These are phyloP conservation scores for Menidia menidia DNA, from an alignment of 2,797 vertebrate genomes.

Conservation along the genomic window DNA sequence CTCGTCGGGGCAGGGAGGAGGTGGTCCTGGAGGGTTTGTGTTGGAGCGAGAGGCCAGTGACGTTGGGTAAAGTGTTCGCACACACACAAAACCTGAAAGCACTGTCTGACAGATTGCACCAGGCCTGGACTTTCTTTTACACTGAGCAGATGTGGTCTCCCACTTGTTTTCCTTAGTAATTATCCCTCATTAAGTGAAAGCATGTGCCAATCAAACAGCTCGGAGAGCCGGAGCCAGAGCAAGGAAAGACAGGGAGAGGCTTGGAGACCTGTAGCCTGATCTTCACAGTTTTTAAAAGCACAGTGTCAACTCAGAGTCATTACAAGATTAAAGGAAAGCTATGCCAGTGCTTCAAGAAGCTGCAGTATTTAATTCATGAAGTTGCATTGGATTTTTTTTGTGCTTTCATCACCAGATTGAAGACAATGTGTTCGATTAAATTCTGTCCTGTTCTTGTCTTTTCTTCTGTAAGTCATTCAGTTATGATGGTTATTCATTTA, in stretches of 20 bases:
- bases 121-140: slow-evolving; percentile 84
- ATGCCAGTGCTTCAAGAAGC: slow-evolving; percentile 54
- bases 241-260: slow-evolving; percentile 51
- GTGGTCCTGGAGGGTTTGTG: slow-evolving; percentile 60
- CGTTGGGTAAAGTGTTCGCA: slow-evolving; percentile 65
- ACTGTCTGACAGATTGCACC: slow-evolving; percentile 86
- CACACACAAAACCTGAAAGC: slow-evolving; percentile 68
- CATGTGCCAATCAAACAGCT: slow-evolving; percentile 96
- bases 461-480: neutral
- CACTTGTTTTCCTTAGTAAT: slow-evolving; percentile 98
- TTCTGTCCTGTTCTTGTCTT: neutral
- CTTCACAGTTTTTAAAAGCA: slow-evolving; percentile 70
- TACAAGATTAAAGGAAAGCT: slow-evolving; percentile 77
- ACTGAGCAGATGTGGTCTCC: slow-evolving; percentile 93
- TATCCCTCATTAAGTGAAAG: slow-evolving; percentile 97
- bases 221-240: slow-evolving; percentile 80
- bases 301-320: slow-evolving; percentile 76
- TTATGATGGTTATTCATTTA: neutral
- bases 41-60: slow-evolving; percentile 57
- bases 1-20: slow-evolving; percentile 76
- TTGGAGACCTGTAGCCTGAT: slow-evolving; percentile 68
- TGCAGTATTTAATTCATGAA: slow-evolving; percentile 64
- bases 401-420: slow-evolving; percentile 74
- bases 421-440: slow-evolving; percentile 70
- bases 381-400: slow-evolving; percentile 71